phyloP scores from a whole-genome alignment of 2,113 vertebrate species.

The Smithornis capensis region DNA sequence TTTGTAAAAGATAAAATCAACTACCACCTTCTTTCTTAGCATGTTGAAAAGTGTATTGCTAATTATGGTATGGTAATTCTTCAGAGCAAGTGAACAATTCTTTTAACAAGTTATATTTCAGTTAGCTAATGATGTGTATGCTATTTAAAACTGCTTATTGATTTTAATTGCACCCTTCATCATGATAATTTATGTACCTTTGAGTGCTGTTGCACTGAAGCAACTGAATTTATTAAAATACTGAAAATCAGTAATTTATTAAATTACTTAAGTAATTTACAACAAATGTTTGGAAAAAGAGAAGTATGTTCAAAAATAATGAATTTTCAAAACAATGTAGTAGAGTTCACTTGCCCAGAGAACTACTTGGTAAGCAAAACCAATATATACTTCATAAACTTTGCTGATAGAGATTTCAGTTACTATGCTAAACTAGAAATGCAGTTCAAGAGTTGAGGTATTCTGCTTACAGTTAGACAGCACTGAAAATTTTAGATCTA shows the following conservation, averaged over 20 bases:
- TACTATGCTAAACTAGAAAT: neutral
- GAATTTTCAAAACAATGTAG: neutral
- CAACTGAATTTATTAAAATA: too few species aligned
- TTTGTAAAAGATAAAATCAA: neutral
- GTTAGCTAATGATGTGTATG: conserved; percentile 21
- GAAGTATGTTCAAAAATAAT: neutral
- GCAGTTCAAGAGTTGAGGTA: neutral
- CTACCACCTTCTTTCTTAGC: neutral
- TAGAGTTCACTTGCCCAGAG: neutral
- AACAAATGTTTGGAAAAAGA: neutral
- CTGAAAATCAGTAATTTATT: too few species aligned
- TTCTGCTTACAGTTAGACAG: neutral
- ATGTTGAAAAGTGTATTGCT: neutral
- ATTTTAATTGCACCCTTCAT: conserved; percentile 49
- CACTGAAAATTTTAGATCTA: neutral
- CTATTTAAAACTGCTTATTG: conserved; percentile 7
- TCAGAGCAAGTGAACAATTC: neutral
- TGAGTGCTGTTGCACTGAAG: neutral
- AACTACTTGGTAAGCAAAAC: neutral
- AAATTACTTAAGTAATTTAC: too few species aligned
- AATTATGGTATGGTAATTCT: neutral
- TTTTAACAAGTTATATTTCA: conserved; percentile 25
- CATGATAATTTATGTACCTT: conserved; percentile 5
- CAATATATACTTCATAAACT: neutral
- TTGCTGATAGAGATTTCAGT: neutral